Base-by-base conservation (phyloP, 2,113 vertebrate species). In the Aplodontia rufa region DNA sequence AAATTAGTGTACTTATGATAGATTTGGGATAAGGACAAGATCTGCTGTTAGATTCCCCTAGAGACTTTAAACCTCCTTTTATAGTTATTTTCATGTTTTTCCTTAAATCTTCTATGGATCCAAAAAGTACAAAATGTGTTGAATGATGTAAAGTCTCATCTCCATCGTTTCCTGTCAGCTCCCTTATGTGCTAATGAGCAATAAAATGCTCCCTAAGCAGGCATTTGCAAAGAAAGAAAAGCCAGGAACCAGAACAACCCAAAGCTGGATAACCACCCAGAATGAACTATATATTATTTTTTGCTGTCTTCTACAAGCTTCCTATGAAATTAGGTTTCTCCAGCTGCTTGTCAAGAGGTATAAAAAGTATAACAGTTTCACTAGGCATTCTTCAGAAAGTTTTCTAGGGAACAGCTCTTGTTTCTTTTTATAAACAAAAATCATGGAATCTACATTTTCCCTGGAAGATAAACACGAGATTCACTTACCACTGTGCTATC, bases 361-460 rank as follows among this genome's bases (percentile, higher is more conserved):
- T 51, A 13, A 30, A 93, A 47, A n/a, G n/a, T 22, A 30, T 55
- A 91, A 51, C 19, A 64, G 71, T 72, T 35, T 37, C 35, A 88
- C 12, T 30, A 62, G 58, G 20, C 37, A 74, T 76, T 86, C 19
- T 66, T 90, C 26, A 64, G 69, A n/a, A 96, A 53, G 35, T 47
- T 79, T 91, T 76, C 55, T 79, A 92, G 81, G 64, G 14, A 92
- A 62, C 28, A 64, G 8, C 35, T 22, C 28, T 74, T 91, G 17
- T 85, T 90, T 51, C 22, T 96, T 96, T 78, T 71, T 88, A 83
- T 17, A 83, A 47, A 96, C 26, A 17, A 16, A 30, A 91, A n/a
- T 47, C 51, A 84, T 72, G 32, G 2, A 6, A 30, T 92, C 19
- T 26, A 20, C 72, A 60, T 91, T 93, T 62, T 96, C 71, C 28